Evolutionary conservation across 2,888 invertebrate genomes (phyloP), one percentile per base, ranked within the genome.

Genomic region (Plagodis dolabraria): DNA sequence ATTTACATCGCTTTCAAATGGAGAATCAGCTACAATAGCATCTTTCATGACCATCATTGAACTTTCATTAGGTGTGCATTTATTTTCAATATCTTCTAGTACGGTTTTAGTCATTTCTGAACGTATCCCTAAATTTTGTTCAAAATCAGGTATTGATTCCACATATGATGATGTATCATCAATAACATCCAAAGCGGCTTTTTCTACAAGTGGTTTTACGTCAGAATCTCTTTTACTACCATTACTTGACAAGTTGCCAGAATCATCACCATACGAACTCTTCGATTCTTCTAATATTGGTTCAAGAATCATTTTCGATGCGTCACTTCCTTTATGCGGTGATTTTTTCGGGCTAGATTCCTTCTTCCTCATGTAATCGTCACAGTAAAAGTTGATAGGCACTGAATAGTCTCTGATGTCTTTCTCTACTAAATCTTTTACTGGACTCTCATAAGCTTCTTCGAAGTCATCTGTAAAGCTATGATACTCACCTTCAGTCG

Each of bases 371-470:
- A 61, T 69, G 60, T 84, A 91, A 65, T 92, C 92, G 2, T 89
- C 89, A 47, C 84, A 89, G 64, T 92, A 93, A 47, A 85, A 82
- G 53, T 90, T 80, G 6, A 92, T 89, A 9, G 92, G 92, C 2
- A 93, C 87, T 0, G 92, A 87, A 63, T 93, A 93, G 67, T 92
- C 92, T 53, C 93, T 83, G 33, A 93, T 92, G 58, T 93, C 93
- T 76, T 93, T 93, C 33, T 82, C 84, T 0, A 92, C 87, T 9
- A 93, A 74, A 56, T 87, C 85, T 71, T 89, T 91, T 0, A 93
- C 91, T 0, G 93, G 92, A 74, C 92, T 92, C 67, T 87, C 86
- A 47, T 92, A 93, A 0, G 80, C 82, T 7, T 86, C 82, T 57
- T 86, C 91, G 10, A 87, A 85, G 62, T 87, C 86, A 6, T 89